A percentile compares a stretch with the other conserved stretches of the same genome.
Evolutionary conservation across 2,113 vertebrate species (phyloP).

Genomic region (Hucho hucho): DNA sequence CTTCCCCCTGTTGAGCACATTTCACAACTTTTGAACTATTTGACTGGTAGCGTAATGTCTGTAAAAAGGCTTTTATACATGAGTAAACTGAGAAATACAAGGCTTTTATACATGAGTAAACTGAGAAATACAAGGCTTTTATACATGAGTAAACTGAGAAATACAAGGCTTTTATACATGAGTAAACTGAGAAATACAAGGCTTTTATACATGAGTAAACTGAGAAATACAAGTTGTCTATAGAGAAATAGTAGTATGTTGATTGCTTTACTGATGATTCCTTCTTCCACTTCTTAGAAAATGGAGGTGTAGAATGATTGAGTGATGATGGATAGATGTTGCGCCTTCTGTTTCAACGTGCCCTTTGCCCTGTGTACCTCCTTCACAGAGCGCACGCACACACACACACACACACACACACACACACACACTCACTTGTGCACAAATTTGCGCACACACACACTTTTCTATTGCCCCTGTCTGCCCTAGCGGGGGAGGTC

Average conservation of each 20-base stretch:
- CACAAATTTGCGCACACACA: constrained; percentile 6
- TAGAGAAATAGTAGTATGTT: not conserved
- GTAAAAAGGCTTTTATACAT: too few species aligned
- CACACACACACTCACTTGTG: not conserved
- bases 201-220: too few species aligned
- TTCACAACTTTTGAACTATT: too few species aligned
- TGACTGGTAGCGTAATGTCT: too few species aligned
- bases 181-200: too few species aligned
- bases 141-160: too few species aligned
- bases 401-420: not conserved
- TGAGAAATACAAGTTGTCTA: too few species aligned
- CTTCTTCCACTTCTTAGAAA: constrained; percentile 15
- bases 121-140: too few species aligned
- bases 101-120: too few species aligned
- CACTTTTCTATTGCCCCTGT: not conserved
- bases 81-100: too few species aligned
- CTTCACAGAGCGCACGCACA: not conserved
- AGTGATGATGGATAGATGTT: constrained; percentile 53
- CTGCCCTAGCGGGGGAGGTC: constrained; percentile 2
- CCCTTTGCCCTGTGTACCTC: constrained; percentile 25
- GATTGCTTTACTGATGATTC: constrained; percentile 17
- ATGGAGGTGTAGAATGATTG: constrained; percentile 41
- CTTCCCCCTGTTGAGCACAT: too few species aligned
- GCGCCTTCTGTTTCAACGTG: constrained; percentile 57
- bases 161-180: too few species aligned